Percentiles rank a stretch among this genome's conserved stretches.
Conservation (phyloP, 2,113 vertebrate genomes). For the Charadrius vociferus region DNA sequence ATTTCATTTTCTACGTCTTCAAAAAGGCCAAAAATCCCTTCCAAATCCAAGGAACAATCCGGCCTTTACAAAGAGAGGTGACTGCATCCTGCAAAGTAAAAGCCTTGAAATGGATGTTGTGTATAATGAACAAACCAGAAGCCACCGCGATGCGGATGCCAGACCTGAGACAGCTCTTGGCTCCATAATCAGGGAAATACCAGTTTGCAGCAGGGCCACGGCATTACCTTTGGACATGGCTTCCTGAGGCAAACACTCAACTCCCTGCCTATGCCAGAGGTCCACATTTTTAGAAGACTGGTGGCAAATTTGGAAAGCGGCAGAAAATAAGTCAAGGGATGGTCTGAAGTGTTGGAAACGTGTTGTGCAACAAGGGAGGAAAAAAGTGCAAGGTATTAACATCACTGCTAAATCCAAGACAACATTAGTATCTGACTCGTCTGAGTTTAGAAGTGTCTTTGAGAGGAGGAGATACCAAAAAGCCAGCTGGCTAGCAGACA, state of each 20-base stretch:
- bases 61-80: not conserved
- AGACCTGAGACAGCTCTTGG: not conserved
- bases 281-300: not conserved
- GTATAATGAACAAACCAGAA: conserved; percentile 1
- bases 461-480: not conserved
- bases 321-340: not conserved
- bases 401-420: not conserved
- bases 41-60: not conserved
- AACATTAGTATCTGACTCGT: not conserved
- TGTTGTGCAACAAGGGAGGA: not conserved
- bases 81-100: not conserved
- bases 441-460: not conserved
- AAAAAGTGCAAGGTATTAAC: not conserved
- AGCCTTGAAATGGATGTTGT: not conserved
- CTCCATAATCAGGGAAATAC: not conserved
- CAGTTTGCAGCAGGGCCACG: not conserved
- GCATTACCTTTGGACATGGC: not conserved
- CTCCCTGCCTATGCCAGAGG: not conserved
- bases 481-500: not conserved
- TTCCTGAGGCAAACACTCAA: not conserved
- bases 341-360: not conserved
- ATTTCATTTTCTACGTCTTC: not conserved
- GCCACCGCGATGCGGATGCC: not conserved
- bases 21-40: not conserved
- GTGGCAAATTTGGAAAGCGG: not conserved